Evolutionary conservation across 2,797 vertebrate genomes (phyloP), one percentile per base, ranked within the genome.

Genomic region (Anas capensis): DNA sequence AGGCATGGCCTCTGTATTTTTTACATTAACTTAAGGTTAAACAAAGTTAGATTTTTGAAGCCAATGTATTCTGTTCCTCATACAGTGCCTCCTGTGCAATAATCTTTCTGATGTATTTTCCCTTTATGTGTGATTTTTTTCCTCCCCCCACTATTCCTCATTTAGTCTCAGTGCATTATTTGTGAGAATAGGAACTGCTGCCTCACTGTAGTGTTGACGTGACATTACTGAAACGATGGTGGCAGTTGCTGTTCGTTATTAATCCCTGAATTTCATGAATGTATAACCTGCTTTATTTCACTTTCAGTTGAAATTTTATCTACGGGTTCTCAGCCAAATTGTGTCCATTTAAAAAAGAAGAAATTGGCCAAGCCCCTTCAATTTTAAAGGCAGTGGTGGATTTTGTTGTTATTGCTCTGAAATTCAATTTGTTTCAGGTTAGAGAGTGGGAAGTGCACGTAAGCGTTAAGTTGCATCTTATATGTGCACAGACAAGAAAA

Each of bases 41-140:
- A 88, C 65, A 95, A 96, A 96, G 64, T 46, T 51, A 72, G 83
- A 87, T 86, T 97, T 97, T 87, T 72, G 14, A 98, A 95, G 92
- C 93, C 96, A 96, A 69, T 94, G 76, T 94, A 62, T 96, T 96
- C 89, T 96, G 94, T 97, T 97, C 96, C 88, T 94, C 85, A 96
- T 96, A 83, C 72, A 96, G 97, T 96, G 97, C 97, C 97, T 97
- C 96, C 92, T 84, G 97, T 97, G 97, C 97, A 97, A 88, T 97
- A 96, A 94, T 89, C 70, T 93, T 79, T 94, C 95, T 82, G 87
- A 96, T 95, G 75, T 97, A 42, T 97, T 96, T 97, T 92, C 88
- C 83, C 91, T 84, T 92, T 34, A 27, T 82, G 83, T 95, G 92
- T 82, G 79, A 87, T 91, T 82, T 38, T 13, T 42, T 62, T 29